Conservation (phyloP, 2,797 vertebrate genomes). For the Phylloscopus collybita region DNA sequence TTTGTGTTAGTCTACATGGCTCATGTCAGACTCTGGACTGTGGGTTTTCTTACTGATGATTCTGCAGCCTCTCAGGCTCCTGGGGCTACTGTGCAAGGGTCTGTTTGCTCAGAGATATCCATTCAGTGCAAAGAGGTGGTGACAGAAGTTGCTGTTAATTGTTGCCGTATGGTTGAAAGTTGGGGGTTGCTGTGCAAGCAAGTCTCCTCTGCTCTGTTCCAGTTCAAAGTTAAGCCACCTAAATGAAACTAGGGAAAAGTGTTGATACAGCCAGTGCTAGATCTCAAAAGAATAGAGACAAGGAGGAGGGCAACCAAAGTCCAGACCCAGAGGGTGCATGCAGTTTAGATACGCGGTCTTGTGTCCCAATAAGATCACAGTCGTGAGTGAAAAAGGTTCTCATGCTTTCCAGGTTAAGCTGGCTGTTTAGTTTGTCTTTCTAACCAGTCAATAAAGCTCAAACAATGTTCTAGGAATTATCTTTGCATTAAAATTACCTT, state of each 20-base stretch:
- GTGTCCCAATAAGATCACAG: not conserved
- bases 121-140: not conserved
- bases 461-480: not conserved
- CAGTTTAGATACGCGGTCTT: not conserved
- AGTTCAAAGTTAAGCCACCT: not conserved
- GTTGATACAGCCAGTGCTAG: not conserved
- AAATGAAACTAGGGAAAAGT: not conserved
- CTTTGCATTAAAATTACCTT: slow-evolving; percentile 5
- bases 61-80: not conserved
- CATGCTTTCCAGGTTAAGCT: slow-evolving; percentile 43
- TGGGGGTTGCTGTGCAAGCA: not conserved
- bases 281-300: not conserved
- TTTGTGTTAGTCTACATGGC: not conserved
- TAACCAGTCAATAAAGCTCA: slow-evolving; percentile 6
- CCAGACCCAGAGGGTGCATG: not conserved
- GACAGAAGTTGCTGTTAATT: not conserved
- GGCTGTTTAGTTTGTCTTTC: slow-evolving; percentile 15
- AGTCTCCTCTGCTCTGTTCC: not conserved
- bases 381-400: not conserved
- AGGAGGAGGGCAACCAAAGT: not conserved
- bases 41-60: not conserved
- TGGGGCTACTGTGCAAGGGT: not conserved
- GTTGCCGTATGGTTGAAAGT: not conserved
- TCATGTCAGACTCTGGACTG: not conserved
- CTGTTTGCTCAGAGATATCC: not conserved